These are phyloP conservation scores for Caenorhabditis uteleia DNA, from an alignment of 2,888 invertebrate species.

Conservation along the genomic window DNA sequence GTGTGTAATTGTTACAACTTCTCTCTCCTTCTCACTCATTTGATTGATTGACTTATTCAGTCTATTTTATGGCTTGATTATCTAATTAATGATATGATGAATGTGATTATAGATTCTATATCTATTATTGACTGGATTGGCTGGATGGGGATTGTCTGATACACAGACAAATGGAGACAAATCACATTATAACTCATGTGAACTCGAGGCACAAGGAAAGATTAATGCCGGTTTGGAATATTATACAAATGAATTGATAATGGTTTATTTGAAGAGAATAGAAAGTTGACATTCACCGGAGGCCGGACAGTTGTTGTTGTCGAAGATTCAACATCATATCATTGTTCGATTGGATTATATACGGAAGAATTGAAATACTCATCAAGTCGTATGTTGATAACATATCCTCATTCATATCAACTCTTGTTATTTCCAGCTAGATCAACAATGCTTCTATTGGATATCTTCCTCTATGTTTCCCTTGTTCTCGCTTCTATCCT, in stretches of 20 bases:
- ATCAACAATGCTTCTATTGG: slow-evolving; percentile 49
- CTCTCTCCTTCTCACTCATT: slow-evolving; percentile 1
- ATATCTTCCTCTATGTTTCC: slow-evolving; percentile 62
- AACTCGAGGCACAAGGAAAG: slow-evolving; percentile 66
- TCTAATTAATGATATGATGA: not conserved
- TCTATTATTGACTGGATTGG: slow-evolving; percentile 60
- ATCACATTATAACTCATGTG: slow-evolving; percentile 62
- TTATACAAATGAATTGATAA: not conserved
- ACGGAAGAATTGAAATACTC: slow-evolving; percentile 68
- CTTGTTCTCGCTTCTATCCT: slow-evolving; percentile 63
- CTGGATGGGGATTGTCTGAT: slow-evolving; percentile 63
- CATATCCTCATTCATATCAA: not conserved
- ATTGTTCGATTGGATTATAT: slow-evolving; percentile 68
- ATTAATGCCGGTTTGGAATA: slow-evolving; percentile 54
- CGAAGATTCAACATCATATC: slow-evolving; percentile 67
- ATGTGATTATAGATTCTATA: slow-evolving; percentile 59
- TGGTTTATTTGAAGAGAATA: slow-evolving; percentile 55
- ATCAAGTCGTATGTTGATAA: not conserved
- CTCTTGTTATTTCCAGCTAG: slow-evolving; percentile 55
- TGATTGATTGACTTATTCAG: not conserved
- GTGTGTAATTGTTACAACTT: not conserved
- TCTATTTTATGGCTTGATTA: not conserved
- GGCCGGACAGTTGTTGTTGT: slow-evolving; percentile 63
- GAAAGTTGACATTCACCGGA: slow-evolving; percentile 60
- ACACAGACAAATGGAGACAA: slow-evolving; percentile 61